These are phyloP conservation scores for Epinephelus moara DNA, from an alignment of 2,113 vertebrate genomes.

Conservation along the genomic window DNA sequence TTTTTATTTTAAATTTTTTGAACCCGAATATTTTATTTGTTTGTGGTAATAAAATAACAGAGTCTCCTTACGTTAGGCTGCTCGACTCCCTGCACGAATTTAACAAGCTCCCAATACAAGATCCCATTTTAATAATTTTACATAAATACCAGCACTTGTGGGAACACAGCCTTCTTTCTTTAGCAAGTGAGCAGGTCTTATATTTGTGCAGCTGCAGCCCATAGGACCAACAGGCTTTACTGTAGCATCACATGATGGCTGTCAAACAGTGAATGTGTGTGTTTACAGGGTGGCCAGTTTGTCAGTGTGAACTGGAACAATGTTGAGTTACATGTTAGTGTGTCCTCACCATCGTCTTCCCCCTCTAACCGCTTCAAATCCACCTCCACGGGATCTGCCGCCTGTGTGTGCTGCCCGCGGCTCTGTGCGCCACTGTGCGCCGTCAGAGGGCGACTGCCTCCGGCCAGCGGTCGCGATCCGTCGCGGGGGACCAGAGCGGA, in stretches of 20 bases:
- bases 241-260: background rate
- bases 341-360: slow-evolving; percentile 75
- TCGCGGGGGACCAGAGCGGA: background rate
- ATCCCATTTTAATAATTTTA: background rate
- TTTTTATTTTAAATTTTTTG: too few relatives aligned
- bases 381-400: slow-evolving; percentile 66
- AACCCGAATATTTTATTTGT: too few relatives aligned
- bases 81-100: background rate
- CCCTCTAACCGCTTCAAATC: slow-evolving; percentile 73
- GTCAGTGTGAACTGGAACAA: background rate
- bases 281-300: background rate
- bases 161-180: background rate
- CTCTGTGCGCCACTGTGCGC: background rate
- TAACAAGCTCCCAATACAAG: background rate
- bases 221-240: background rate
- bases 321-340: background rate
- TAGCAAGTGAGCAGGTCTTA: background rate
- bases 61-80: background rate
- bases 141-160: background rate
- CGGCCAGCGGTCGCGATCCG: slow-evolving; percentile 5
- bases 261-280: background rate
- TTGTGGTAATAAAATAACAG: too few relatives aligned
- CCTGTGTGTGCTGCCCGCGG: slow-evolving; percentile 56
- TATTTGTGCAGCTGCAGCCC: background rate
- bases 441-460: background rate